Conservation (phyloP, 2,113 vertebrate species). For the Probosciger aterrimus region DNA sequence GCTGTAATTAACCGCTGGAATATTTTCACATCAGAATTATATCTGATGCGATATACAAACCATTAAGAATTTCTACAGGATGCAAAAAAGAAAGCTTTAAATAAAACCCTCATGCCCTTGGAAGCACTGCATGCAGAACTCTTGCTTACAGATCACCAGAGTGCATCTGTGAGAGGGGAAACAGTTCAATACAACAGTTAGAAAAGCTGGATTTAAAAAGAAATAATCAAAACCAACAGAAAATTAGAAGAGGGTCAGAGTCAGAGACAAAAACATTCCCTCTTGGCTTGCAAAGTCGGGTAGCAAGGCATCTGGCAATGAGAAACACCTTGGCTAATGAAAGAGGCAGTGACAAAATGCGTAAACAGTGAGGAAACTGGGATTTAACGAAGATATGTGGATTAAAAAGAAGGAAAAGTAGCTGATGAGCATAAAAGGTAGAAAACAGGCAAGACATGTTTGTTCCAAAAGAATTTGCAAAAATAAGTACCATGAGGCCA, state of each 20-base stretch:
- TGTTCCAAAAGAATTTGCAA: not conserved
- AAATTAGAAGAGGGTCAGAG: not conserved
- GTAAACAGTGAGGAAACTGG: not conserved
- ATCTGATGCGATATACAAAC: not conserved
- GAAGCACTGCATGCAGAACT: not conserved
- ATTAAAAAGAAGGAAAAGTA: slow-evolving; percentile 5
- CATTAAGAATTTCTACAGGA: not conserved
- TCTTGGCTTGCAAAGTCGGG: not conserved
- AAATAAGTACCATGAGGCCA: not conserved
- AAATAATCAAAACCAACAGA: not conserved
- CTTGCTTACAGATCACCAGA: not conserved
- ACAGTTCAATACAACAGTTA: not conserved
- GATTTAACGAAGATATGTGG: not conserved
- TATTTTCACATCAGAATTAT: not conserved
- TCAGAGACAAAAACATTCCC: not conserved
- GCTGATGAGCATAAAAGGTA: not conserved
- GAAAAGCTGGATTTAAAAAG: not conserved
- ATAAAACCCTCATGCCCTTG: not conserved
- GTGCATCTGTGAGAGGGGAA: not conserved
- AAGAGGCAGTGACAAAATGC: not conserved
- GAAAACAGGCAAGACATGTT: not conserved
- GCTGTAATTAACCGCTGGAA: not conserved
- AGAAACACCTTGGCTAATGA: not conserved
- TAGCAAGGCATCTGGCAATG: slow-evolving; percentile 10
- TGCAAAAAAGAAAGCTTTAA: not conserved